Percentiles rank a stretch among this genome's conserved stretches.
phyloP scores from a whole-genome alignment of 2,113 vertebrate genomes.

The Machaerirhynchus nigripectus region DNA sequence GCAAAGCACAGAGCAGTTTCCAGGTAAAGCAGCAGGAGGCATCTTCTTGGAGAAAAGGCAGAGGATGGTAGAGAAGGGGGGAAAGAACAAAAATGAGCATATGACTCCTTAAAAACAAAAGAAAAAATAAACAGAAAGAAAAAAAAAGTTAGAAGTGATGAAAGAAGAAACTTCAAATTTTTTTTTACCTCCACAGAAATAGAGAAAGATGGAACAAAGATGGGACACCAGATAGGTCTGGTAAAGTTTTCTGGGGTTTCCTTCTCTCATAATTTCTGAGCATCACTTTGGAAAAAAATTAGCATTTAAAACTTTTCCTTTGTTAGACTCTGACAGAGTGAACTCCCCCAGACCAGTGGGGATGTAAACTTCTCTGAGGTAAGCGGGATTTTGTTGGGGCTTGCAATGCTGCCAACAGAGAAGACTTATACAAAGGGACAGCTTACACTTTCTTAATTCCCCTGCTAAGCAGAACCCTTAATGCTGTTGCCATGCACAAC shows the following conservation, averaged over 20 bases:
- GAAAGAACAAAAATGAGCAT: neutral
- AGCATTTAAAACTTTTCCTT: neutral
- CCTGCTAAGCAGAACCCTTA: conserved; percentile 36
- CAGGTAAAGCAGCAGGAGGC: neutral
- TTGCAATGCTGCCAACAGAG: conserved; percentile 36
- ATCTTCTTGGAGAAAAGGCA: neutral
- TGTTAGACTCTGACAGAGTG: neutral
- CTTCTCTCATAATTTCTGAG: neutral
- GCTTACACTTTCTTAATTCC: conserved; percentile 34
- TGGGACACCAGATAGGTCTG: rapidly evolving
- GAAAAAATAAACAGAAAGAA: neutral
- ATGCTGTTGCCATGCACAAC: conserved; percentile 12
- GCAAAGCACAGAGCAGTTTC: neutral
- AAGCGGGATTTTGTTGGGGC: conserved; percentile 27
- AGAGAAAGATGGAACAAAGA: neutral
- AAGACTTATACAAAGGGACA: conserved; percentile 29
- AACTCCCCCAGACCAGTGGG: neutral
- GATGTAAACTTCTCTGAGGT: neutral
- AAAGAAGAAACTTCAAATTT: neutral
- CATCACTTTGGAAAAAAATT: neutral
- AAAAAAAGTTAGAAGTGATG: neutral
- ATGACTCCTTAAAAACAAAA: neutral
- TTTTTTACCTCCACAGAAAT: neutral
- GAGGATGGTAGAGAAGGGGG: neutral
- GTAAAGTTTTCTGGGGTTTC: neutral